Percentiles rank a stretch among this genome's conserved stretches.
phyloP scores from a whole-genome alignment of 2,888 invertebrate species.

The Trichopria drosophilae region DNA sequence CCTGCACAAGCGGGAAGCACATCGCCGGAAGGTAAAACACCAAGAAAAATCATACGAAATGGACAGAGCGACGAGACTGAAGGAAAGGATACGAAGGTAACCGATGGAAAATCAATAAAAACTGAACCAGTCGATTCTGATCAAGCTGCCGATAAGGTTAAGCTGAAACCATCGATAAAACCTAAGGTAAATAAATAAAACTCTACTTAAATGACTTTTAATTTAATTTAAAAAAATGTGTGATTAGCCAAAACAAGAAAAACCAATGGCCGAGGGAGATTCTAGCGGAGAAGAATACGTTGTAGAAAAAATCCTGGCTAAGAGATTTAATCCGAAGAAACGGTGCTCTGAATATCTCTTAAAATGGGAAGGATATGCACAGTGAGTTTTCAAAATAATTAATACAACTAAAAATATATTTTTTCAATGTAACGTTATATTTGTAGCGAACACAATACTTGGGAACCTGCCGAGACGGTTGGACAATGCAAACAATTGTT shows the following conservation, averaged over 20 bases:
- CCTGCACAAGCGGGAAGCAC: conserved; percentile 39
- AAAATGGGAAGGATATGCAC: conserved; percentile 82
- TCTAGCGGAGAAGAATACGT: conserved; percentile 67
- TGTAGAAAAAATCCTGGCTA: conserved; percentile 82
- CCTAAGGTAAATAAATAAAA: conserved; percentile 43
- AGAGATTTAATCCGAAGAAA: conserved; percentile 76
- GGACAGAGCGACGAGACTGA: conserved; percentile 53
- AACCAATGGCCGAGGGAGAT: conserved; percentile 37
- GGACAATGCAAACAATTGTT: conserved; percentile 76
- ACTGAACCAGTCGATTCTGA: conserved; percentile 39
- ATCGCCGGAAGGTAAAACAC: conserved; percentile 41
- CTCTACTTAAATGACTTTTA: conserved; percentile 2
- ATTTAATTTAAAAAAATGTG: conserved; percentile 3
- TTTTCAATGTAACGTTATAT: conserved; percentile 14
- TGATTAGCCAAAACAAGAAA: conserved; percentile 24
- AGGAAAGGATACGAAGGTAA: conserved; percentile 42
- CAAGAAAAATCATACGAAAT: conserved; percentile 54
- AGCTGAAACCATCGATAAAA: conserved; percentile 47
- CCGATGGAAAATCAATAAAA: conserved; percentile 44
- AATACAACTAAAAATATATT: conserved; percentile 7
- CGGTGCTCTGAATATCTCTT: conserved; percentile 81
- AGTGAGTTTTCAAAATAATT: conserved; percentile 60
- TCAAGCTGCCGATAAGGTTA: conserved; percentile 45
- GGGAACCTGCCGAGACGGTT: conserved; percentile 80
- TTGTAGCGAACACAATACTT: conserved; percentile 75